Evolutionary conservation across 2,888 invertebrate species (phyloP).

Genomic region (Drosophila lacicola): DNA sequence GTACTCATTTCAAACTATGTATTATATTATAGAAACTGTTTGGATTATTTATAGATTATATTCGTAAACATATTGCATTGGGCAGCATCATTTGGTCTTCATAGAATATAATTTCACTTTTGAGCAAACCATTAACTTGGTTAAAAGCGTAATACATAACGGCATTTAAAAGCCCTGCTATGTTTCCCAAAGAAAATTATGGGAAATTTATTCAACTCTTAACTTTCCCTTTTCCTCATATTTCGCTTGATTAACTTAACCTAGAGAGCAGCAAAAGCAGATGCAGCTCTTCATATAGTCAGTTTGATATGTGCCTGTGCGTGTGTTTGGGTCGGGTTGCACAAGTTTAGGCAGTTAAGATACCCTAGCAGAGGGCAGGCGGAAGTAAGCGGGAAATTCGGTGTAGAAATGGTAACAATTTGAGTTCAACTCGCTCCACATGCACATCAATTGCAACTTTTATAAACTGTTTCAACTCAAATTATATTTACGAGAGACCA

Average conservation of each 20-base stretch:
- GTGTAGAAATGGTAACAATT: constrained; percentile 39
- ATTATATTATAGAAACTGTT: background rate
- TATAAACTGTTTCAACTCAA: constrained; percentile 73
- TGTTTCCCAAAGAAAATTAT: no score
- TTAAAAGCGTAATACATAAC: no score
- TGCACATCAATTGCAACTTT: constrained; percentile 67
- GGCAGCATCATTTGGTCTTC: background rate
- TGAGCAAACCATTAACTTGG: background rate
- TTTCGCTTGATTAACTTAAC: constrained; percentile 39
- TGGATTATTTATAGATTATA: background rate
- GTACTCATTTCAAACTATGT: background rate
- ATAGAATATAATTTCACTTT: background rate
- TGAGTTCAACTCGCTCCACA: constrained; percentile 21
- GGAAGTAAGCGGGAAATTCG: background rate
- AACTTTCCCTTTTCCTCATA: constrained; percentile 4
- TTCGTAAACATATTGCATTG: background rate
- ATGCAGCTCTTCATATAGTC: constrained; percentile 32
- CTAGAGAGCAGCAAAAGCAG: background rate
- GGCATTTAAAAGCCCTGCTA: no score
- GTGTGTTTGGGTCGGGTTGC: background rate
- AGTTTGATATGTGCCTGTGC: constrained; percentile 13
- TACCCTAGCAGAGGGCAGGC: constrained; percentile 33
- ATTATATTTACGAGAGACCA: constrained; percentile 75
- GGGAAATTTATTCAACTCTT: background rate
- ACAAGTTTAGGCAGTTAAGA: constrained; percentile 15